Evolutionary conservation across 2,113 vertebrate genomes (phyloP), one percentile per base, ranked within the genome.

Genomic region (Lonchura striata): DNA sequence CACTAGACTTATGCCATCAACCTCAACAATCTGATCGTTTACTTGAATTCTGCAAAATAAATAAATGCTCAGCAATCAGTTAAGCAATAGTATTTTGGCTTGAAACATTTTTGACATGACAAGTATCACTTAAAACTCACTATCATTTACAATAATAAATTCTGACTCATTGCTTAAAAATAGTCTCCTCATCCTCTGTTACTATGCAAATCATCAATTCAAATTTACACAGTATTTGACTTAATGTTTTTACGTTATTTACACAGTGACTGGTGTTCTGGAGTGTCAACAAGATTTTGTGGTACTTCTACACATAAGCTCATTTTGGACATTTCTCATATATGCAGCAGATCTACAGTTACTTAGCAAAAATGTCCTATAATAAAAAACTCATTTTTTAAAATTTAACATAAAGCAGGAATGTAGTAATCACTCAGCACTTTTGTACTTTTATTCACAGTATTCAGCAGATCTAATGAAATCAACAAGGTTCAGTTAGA

Each of bases 21-120:
- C 99, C 92, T 99, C 99, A 94, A 99, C 99, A 82, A 99, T 99
- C 97, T 99, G 99, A 97, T 99, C 99, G 92, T 99, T 99, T 77
- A 99, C 99, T 96, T 98, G 98, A 95, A 99, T 98, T 95, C 99
- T 99, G 90, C 46, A 97, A 94, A 94, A 94, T 27, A 96, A 90
- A 97, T 6, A 80, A 20, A 87, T 24, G 17, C 8, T 94, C 70
- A 78, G 44, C 33, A 50, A 52, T 59, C 56, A 61, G 35, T 35
- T 82, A 52, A 82, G 80, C 28, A 66, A 33, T 10, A 49, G 50
- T 15, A 92, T 56, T 80, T 84, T 50, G 33, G 27, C 21, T 66
- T 80, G n/a, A 86, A 31, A 76, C 7, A 72, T 54, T 77, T 88
- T 23, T 59, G 23, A 85, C 27, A 30, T 35, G 14, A n/a, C 8